phyloP scores from a whole-genome alignment of 1,140 invertebrate genomes.

The Macrocentrus cingulum region DNA sequence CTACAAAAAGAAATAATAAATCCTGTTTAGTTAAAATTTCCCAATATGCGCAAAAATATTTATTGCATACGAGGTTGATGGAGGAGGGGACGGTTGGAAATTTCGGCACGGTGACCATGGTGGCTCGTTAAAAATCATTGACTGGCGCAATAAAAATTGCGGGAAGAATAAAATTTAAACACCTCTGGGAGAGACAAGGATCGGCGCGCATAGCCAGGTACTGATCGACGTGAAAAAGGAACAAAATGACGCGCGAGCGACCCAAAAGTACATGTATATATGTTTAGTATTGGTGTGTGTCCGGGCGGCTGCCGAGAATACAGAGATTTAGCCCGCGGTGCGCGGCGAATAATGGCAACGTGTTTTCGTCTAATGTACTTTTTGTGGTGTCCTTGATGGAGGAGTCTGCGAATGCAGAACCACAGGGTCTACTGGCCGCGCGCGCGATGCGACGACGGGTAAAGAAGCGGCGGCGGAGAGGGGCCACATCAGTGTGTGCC shows the following conservation, averaged over 20 bases:
- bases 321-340: conserved; percentile 21
- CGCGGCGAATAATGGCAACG: conserved; percentile 44
- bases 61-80: too few species aligned
- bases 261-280: too few species aligned
- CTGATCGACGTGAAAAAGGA: conserved; percentile 3
- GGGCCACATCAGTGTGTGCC: conserved; percentile 3
- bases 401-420: conserved; percentile 60
- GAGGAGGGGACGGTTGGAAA: too few species aligned
- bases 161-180: too few species aligned
- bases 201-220: conserved; percentile 15
- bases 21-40: too few species aligned
- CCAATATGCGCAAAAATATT: too few species aligned
- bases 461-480: not conserved
- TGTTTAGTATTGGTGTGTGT: conserved; percentile 24
- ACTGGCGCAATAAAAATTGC: too few species aligned
- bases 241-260: too few species aligned
- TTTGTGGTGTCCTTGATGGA: conserved; percentile 60
- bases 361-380: conserved; percentile 61
- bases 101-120: too few species aligned
- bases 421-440: conserved; percentile 42
- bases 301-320: conserved; percentile 23
- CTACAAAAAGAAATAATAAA: too few species aligned
- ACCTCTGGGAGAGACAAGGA: not conserved
- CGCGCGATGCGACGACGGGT: conserved; percentile 12
- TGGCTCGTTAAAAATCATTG: too few species aligned